Evolutionary conservation across 2,888 invertebrate genomes (phyloP), one percentile per base, ranked within the genome.

Genomic region (Latrodectus elegans): DNA sequence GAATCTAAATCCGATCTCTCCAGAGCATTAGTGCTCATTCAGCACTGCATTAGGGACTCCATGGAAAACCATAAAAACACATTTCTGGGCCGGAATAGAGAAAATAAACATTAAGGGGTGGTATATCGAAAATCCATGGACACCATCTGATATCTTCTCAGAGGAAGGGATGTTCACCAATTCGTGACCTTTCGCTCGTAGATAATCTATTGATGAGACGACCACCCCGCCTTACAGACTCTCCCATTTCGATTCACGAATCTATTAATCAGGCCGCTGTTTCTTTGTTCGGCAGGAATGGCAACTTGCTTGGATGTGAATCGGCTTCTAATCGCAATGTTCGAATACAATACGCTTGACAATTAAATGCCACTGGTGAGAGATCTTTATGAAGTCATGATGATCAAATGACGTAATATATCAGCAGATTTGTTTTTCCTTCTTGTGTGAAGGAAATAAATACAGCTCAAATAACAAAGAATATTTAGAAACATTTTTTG

Each of bases 71-170:
- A 38, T 26, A 26, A 71, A 71, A 71, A 71, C 26, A 71, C 49
- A 26, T 38, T 71, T 49, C 70, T 15, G 38, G 26, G 38, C 11
- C 11, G 38, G 51, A 76, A 14, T 11, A 49, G 14, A 17, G 53
- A 51, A 15, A 52, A 67, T 53, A 77, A 77, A 77, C 67, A 68
- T 71, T 71, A 71, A 22, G 64, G 26, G 26, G 65, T 11, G 14
- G 77, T 60, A 52, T 68, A 77, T 77, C 67, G 77, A 77, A 77
- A 77, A 77, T 67, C 77, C 77, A 77, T 77, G 22, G 26, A n/a
- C 12, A 9, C 77, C 77, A 76, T 49, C 64, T 76, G 75, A 76
- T 76, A 53, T 51, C 55, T 76, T 76, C 75, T 55, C 75, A 76
- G n/a, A 60, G n/a, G 65, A 55, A 38, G 65, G 8, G 51, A 55